Evolutionary conservation across 2,888 invertebrate species (phyloP).

Genomic region (Bugula neritina): DNA sequence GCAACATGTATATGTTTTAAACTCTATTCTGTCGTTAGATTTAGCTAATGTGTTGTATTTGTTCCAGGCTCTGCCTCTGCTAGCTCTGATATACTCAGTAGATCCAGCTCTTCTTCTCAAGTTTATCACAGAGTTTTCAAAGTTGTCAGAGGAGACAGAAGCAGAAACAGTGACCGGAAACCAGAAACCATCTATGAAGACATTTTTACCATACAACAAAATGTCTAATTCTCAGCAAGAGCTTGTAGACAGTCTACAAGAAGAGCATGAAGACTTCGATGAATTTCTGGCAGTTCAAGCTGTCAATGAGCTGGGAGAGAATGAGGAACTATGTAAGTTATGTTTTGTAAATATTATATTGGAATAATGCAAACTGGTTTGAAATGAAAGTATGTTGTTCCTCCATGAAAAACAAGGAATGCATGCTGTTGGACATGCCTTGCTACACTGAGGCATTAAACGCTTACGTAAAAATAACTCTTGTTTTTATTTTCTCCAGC

Average conservation of each 20-base stretch:
- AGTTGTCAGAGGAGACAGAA: background rate
- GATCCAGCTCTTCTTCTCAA: background rate
- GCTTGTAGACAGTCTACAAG: background rate
- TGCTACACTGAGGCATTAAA: too few relatives aligned
- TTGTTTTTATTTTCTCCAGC: too few relatives aligned
- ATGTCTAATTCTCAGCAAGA: background rate
- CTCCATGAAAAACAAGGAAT: too few relatives aligned
- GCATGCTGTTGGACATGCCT: too few relatives aligned
- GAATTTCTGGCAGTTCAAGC: background rate
- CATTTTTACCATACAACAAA: background rate
- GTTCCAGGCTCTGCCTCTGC: slow-evolving; percentile 3
- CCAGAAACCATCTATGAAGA: background rate
- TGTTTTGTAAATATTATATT: background rate
- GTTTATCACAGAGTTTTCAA: background rate
- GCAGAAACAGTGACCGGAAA: background rate
- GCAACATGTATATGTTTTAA: too few relatives aligned
- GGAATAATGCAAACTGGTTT: background rate
- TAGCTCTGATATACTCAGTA: slow-evolving; percentile 6
- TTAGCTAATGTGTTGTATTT: too few relatives aligned
- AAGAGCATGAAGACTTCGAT: background rate
- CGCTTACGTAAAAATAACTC: too few relatives aligned
- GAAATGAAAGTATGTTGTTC: too few relatives aligned
- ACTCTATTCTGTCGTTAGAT: background rate
- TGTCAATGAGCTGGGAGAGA: background rate
- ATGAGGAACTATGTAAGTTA: background rate